Base-by-base conservation (phyloP, 1,140 invertebrate genomes). In the Leucophenga varia region DNA sequence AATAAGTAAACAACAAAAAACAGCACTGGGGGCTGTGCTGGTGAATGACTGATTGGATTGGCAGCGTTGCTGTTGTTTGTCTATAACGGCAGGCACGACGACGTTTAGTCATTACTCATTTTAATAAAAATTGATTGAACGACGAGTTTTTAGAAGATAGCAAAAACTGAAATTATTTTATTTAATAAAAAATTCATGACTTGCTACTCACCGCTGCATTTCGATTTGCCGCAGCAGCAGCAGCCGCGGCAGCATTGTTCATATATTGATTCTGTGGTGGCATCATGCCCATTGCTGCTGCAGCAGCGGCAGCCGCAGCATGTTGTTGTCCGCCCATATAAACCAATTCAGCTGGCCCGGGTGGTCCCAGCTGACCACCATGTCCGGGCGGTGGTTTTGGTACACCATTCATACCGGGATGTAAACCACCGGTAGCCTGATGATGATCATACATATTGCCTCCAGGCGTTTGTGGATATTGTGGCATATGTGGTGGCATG, bases 191-290 rank as follows among this genome's bases (percentile, higher is more conserved):
- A n/a, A n/a, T n/a, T n/a, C n/a, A n/a, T n/a, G n/a, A n/a, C n/a
- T 10, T 40, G n/a, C 7, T 42, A 73, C 70, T 73, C 38, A 73
- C 70, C 60, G 70, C 70, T 59, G 70, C 69, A 64, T 73, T 73
- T 37, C 70, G 55, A 53, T 68, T 73, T 42, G 61, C 68, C 25
- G 64, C 59, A 22, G 64, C 57, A 43, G 59, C 65, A n/a, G 56
- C 67, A 18, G 54, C 59, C 18, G 59, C 59, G 18, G 59, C 59
- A 20, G 69, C 69, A 42, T 60, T 72, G 42, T 69, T 73, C 70
- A 73, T 71, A 34, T 67, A 73, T 44, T 71, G 70, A 56, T 69
- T 73, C 44, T 73, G 70, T 31, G 57, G 70, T 39, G 70, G 65
- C 65, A 73, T 64, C 54, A 73, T 55, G 5, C 64, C 64, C 18